Evolutionary conservation across 2,888 invertebrate species (phyloP).

Genomic region (Synanthedon formicaeformis): DNA sequence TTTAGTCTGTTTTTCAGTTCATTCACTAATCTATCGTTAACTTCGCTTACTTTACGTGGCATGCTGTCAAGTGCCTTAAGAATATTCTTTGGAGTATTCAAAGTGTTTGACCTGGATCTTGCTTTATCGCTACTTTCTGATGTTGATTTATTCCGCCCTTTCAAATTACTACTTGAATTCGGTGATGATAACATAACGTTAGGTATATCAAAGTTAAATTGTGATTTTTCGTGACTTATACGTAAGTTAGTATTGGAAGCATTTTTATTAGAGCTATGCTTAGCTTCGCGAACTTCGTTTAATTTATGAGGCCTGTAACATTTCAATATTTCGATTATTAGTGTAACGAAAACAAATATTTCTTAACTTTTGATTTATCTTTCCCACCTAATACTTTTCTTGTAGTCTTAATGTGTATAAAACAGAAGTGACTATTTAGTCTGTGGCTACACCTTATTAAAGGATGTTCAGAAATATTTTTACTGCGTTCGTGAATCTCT

Average conservation of each 20-base stretch:
- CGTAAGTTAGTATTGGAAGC: conserved; percentile 9
- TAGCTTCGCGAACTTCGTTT: conserved; percentile 1
- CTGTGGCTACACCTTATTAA: conserved; percentile 8
- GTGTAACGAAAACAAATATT: not conserved
- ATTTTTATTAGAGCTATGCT: conserved; percentile 8
- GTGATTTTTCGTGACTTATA: not conserved
- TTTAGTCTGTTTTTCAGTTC: not conserved
- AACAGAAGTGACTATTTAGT: conserved; percentile 4
- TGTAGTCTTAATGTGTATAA: not conserved
- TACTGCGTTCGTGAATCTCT: conserved; percentile 27
- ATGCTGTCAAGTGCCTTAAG: too few relatives aligned
- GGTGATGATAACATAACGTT: not conserved
- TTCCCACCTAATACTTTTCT: too few relatives aligned
- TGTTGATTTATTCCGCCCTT: too few relatives aligned
- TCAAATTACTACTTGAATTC: not conserved
- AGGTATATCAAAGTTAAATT: not conserved
- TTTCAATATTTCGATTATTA: conserved; percentile 1
- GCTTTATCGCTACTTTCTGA: too few relatives aligned
- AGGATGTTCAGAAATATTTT: conserved; percentile 21
- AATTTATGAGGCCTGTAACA: conserved; percentile 10
- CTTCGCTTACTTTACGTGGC: not conserved
- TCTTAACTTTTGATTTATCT: not conserved
- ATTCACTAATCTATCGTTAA: not conserved
- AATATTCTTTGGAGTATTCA: too few relatives aligned
- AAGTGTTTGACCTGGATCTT: too few relatives aligned